These are phyloP conservation scores for Gibbula magus DNA, from an alignment of 2,888 invertebrate species.

Conservation along the genomic window DNA sequence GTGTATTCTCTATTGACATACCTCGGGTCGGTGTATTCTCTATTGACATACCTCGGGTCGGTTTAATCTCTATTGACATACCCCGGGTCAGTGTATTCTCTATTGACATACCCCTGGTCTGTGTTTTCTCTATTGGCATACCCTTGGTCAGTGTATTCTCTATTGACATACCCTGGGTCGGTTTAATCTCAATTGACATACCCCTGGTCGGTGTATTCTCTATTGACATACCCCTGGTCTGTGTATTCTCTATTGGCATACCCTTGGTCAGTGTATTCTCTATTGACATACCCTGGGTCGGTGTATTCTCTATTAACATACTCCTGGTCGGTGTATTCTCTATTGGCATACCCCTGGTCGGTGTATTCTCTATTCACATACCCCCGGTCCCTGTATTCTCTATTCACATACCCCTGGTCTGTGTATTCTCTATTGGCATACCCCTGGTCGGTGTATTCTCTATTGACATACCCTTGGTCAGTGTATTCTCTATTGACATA, in stretches of 20 bases:
- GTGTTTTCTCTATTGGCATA: conserved; percentile 93
- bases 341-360: conserved; percentile 91
- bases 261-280: conserved; percentile 93
- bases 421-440: conserved; percentile 93
- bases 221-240: conserved; percentile 91
- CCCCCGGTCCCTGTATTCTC: conserved; percentile 93
- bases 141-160: conserved; percentile 93
- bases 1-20: conserved; percentile 93
- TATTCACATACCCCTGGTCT: conserved; percentile 91
- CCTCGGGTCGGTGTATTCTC: conserved; percentile 93
- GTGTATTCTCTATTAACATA: conserved; percentile 93
- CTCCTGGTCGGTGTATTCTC: conserved; percentile 93
- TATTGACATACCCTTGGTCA: conserved; percentile 91
- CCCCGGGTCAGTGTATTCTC: conserved; percentile 93
- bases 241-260: conserved; percentile 93
- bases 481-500: conserved; percentile 93
- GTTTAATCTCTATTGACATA: conserved; percentile 93
- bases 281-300: conserved; percentile 91
- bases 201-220: conserved; percentile 93
- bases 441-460: conserved; percentile 93
- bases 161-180: conserved; percentile 91
- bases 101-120: conserved; percentile 91
- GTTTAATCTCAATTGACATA: conserved; percentile 89
- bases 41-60: conserved; percentile 91
- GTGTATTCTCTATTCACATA: conserved; percentile 93